phyloP scores from a whole-genome alignment of 2,113 vertebrate species.

The Tylochromis polylepis region DNA sequence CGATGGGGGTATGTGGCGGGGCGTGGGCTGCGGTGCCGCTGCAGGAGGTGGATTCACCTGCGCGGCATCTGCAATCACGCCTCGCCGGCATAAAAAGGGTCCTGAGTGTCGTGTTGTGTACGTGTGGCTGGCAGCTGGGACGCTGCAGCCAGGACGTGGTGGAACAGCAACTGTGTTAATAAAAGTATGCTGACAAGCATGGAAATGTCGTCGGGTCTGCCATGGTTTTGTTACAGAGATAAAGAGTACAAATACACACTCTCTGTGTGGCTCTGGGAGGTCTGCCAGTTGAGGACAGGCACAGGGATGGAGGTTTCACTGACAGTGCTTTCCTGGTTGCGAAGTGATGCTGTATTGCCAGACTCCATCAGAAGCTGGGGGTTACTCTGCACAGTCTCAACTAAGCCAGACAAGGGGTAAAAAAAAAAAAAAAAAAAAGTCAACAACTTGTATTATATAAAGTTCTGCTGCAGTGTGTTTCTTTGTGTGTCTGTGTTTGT shows the following conservation, averaged over 20 bases:
- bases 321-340: slow-evolving; percentile 71
- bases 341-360: slow-evolving; percentile 72
- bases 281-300: slow-evolving; percentile 89
- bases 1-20: too few relatives aligned
- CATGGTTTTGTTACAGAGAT: too few relatives aligned
- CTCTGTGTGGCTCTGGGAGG: slow-evolving; percentile 79
- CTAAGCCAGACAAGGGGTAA: slow-evolving; percentile 63
- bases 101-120: too few relatives aligned
- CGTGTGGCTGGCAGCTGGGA: too few relatives aligned
- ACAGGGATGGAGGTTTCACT: slow-evolving; percentile 84
- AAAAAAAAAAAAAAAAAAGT: slow-evolving; percentile 47
- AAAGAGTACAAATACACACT: slow-evolving; percentile 74
- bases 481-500: neutral
- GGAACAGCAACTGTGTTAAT: too few relatives aligned
- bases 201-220: too few relatives aligned
- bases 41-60: too few relatives aligned
- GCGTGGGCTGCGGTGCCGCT: too few relatives aligned
- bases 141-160: too few relatives aligned
- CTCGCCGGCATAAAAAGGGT: too few relatives aligned
- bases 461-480: neutral
- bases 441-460: neutral
- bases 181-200: too few relatives aligned
- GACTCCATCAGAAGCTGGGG: slow-evolving; percentile 89
- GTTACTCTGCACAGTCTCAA: slow-evolving; percentile 93
- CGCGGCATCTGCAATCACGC: too few relatives aligned